A percentile compares a stretch with the other conserved stretches of the same genome.
Conservation (phyloP, 2,113 vertebrate genomes). For the Sclerurus mexicanus region DNA sequence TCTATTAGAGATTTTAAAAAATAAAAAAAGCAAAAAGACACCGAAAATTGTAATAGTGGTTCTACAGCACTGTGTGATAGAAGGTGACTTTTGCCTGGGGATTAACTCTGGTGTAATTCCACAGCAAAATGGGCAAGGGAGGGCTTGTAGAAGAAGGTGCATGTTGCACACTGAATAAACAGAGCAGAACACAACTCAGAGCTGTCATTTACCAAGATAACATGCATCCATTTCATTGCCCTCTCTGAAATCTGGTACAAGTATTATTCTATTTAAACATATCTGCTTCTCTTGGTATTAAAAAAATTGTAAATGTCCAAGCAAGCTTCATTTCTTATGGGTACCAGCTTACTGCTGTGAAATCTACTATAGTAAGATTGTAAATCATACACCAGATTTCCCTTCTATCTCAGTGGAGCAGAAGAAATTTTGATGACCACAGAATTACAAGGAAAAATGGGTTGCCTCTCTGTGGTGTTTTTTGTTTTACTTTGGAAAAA, state of each 20-base stretch:
- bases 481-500: neutral
- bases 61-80: neutral
- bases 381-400: neutral
- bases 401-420: neutral
- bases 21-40: neutral
- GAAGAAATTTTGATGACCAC: neutral
- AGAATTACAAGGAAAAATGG: neutral
- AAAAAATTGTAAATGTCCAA: neutral
- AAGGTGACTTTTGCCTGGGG: neutral
- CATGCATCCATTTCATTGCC: neutral
- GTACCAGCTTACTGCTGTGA: neutral
- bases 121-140: neutral
- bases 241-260: neutral
- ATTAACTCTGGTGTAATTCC: neutral
- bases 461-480: neutral
- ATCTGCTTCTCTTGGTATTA: neutral
- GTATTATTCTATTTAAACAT: neutral
- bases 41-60: neutral
- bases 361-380: neutral
- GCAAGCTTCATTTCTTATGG: neutral
- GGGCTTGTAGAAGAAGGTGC: neutral
- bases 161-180: neutral
- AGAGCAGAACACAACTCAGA: neutral
- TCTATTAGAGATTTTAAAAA: neutral
- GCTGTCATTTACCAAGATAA: neutral